These are phyloP conservation scores for Pecten maximus DNA, from an alignment of 2,888 invertebrate species.

Conservation along the genomic window DNA sequence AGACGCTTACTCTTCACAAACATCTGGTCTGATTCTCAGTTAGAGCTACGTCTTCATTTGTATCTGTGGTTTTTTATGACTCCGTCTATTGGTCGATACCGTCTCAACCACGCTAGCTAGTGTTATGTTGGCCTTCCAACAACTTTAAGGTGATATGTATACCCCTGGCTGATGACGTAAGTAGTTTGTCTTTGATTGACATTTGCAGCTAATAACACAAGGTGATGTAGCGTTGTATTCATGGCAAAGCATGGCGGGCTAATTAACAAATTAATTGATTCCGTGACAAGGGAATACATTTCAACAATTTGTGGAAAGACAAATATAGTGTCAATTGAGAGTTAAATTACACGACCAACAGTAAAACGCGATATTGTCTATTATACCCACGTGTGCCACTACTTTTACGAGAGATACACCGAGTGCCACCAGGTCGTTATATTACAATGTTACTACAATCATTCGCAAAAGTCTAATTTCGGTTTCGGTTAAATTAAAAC, in stretches of 20 bases:
- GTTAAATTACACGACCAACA: neutral
- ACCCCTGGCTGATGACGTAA: neutral
- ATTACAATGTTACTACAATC: no score
- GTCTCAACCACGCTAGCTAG: no score
- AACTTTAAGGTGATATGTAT: no score
- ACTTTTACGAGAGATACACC: neutral
- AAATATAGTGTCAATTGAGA: neutral
- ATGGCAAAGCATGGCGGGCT: neutral
- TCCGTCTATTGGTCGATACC: no score
- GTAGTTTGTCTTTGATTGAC: neutral
- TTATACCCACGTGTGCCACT: neutral
- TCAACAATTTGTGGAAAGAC: neutral
- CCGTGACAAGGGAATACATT: neutral
- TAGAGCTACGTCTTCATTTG: no score
- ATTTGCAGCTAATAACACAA: neutral
- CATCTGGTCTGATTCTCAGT: no score
- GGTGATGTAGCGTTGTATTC: neutral
- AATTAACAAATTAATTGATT: neutral
- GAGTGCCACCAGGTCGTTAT: neutral
- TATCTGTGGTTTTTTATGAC: no score
- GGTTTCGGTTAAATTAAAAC: neutral
- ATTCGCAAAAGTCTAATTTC: neutral
- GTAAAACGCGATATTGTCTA: neutral
- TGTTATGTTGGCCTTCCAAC: no score
- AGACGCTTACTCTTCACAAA: no score